These are phyloP conservation scores for Muscicapa comitata DNA, from an alignment of 2,797 vertebrate species.

Conservation along the genomic window DNA sequence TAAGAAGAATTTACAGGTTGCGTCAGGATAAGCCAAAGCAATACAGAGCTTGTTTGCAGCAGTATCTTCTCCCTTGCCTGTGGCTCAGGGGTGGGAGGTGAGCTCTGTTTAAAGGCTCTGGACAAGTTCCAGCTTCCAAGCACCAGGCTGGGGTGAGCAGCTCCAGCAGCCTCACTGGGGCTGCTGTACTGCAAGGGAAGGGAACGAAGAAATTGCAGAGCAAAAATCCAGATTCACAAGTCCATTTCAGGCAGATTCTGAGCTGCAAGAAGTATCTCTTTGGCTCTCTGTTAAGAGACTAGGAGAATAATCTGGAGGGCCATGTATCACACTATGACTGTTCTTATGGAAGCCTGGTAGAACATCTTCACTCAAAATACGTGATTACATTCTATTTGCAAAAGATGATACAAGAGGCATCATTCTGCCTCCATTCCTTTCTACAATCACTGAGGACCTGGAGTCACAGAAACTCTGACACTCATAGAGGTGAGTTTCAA, in stretches of 20 bases:
- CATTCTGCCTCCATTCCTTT: neutral
- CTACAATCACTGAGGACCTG: neutral
- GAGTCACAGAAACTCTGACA: neutral
- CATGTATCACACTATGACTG: rapidly evolving
- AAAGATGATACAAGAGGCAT: neutral
- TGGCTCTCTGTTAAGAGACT: neutral
- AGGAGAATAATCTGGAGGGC: neutral
- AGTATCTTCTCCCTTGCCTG: neutral
- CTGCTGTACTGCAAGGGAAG: neutral
- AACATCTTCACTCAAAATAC: neutral
- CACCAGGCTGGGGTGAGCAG: rapidly evolving
- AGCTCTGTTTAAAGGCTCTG: neutral
- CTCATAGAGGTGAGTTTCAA: neutral
- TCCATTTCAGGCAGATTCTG: neutral
- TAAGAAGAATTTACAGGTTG: neutral
- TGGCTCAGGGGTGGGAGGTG: neutral
- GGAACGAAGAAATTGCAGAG: neutral
- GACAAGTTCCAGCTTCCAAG: neutral
- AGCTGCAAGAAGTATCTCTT: neutral
- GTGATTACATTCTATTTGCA: neutral
- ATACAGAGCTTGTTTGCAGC: neutral
- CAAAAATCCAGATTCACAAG: neutral
- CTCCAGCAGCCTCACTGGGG: rapidly evolving
- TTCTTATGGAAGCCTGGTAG: neutral
- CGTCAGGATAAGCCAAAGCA: neutral